Percentiles rank a stretch among this genome's conserved stretches.
Evolutionary conservation across 37 sponge, comb jelly and placozoan species (phyloP).

Genomic region (Geodia barretti): DNA sequence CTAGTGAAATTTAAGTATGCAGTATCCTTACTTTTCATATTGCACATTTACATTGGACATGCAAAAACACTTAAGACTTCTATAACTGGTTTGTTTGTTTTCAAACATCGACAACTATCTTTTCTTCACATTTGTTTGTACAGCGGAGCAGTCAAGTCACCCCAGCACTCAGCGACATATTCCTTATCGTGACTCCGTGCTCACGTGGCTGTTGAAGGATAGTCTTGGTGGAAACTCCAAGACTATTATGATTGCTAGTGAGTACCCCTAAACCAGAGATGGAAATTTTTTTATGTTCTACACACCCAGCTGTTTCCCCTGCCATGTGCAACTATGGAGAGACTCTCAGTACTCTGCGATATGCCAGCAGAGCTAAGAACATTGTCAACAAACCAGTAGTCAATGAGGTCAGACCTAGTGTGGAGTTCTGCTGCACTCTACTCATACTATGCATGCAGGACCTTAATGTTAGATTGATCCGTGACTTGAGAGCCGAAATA

Average conservation of each 20-base stretch:
- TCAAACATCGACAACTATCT: no score
- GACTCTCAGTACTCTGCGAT: slow-evolving; percentile 86
- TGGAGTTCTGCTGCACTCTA: not conserved
- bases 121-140: not conserved
- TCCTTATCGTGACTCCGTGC: slow-evolving; percentile 89
- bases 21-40: no score
- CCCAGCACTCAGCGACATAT: slow-evolving; percentile 47
- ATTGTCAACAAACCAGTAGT: slow-evolving; percentile 85
- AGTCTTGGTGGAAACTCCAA: slow-evolving; percentile 92
- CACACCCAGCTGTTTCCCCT: slow-evolving; percentile 79
- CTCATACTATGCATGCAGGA: slow-evolving; percentile 76
- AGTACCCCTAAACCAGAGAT: no score
- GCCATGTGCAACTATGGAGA: slow-evolving; percentile 74
- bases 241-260: slow-evolving; percentile 90
- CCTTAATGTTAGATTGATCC: slow-evolving; percentile 84
- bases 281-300: no score
- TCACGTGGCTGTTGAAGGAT: slow-evolving; percentile 92
- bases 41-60: no score
- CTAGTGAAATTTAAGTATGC: no score
- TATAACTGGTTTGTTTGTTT: no score
- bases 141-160: slow-evolving; percentile 73
- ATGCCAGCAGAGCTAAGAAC: slow-evolving; percentile 90
- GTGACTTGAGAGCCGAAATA: slow-evolving; percentile 84
- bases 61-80: no score
- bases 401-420: slow-evolving; percentile 73